Evolutionary conservation across 2,888 invertebrate genomes (phyloP), one percentile per base, ranked within the genome.

Genomic region (Nomada hirtipes): DNA sequence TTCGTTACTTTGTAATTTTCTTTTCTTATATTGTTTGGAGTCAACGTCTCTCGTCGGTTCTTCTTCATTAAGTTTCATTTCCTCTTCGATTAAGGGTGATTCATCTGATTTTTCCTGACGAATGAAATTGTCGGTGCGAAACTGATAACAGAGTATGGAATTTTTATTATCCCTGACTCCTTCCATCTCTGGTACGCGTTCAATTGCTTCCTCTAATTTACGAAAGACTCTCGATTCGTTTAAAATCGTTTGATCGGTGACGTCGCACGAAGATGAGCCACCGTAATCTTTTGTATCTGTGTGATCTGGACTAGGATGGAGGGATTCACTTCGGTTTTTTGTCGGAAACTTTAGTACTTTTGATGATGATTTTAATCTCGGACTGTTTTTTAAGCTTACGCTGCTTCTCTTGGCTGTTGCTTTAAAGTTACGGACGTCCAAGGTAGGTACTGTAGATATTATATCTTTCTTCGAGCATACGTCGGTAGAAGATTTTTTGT

Each of bases 11-110:
- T 63, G n/a, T 1, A 29, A 13, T 23, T 10, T 13, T 15, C 9
- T 29, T 20, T 20, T 13, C 3, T 15, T 20, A 0, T 18, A 18
- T 29, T 10, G 15, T 13, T 52, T 13, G 1, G n/a, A 7, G 13
- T 75, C 71, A 0, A 64, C 29, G 10, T 70, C 81, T 3, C 70
- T 80, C 10, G 82, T 80, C 2, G 81, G 82, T 1, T 75, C 75
- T 4, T 82, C 81, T 0, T 67, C 67, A 7, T 36, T 26, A 2
- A 52, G 61, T 2, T 50, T 47, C 0, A 15, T 23, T n/a, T 63
- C 23, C 42, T 75, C 50, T 1, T 63, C 36, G 3, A 36, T 15
- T 1, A 53, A 18, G 18, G 11, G 20, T 55, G 53, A 2, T 0
- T 55, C 23, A 0, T 2, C 2, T 4, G 47, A 15, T n/a, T 18